Conservation (phyloP, 2,888 invertebrate genomes). For the Chymomyza amoena region DNA sequence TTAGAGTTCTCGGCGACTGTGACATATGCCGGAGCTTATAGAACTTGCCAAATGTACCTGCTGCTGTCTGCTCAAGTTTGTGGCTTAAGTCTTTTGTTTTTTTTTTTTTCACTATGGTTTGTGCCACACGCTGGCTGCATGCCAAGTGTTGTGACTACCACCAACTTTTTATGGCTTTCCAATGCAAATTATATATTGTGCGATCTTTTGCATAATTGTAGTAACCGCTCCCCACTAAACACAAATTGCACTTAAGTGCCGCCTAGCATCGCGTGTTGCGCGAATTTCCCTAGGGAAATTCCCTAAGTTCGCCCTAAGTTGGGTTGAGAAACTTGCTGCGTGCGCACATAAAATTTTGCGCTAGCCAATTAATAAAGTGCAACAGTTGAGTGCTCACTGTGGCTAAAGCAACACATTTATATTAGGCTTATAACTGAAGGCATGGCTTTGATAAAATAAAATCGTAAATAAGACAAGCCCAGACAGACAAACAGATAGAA, state of each 20-base stretch:
- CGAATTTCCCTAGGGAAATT: slow-evolving; percentile 53
- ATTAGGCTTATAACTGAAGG: not conserved
- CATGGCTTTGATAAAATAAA: not conserved
- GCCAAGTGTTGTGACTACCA: slow-evolving; percentile 10
- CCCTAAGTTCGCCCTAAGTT: slow-evolving; percentile 1
- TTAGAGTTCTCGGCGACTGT: slow-evolving; percentile 17
- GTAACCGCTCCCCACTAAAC: not conserved
- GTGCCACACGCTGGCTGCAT: slow-evolving; percentile 26
- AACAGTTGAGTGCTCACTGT: slow-evolving; percentile 8
- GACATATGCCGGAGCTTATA: slow-evolving; percentile 38
- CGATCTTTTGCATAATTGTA: not conserved
- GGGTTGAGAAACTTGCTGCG: slow-evolving; percentile 17
- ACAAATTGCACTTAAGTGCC: slow-evolving; percentile 20
- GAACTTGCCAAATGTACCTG: slow-evolving; percentile 5
- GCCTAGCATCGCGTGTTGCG: slow-evolving; percentile 36
- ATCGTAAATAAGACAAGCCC: not conserved
- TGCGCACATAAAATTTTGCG: not conserved
- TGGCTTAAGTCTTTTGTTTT: slow-evolving; percentile 54
- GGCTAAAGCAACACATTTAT: not conserved
- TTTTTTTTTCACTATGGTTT: not conserved
- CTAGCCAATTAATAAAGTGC: not conserved
- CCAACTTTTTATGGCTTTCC: slow-evolving; percentile 34
- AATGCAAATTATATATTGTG: slow-evolving; percentile 38
- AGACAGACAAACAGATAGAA: not conserved
- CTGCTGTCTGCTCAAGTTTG: slow-evolving; percentile 29